Percentiles rank a stretch among this genome's conserved stretches.
Conservation (phyloP, 2,888 invertebrate genomes). For the Eupeodes luniger region DNA sequence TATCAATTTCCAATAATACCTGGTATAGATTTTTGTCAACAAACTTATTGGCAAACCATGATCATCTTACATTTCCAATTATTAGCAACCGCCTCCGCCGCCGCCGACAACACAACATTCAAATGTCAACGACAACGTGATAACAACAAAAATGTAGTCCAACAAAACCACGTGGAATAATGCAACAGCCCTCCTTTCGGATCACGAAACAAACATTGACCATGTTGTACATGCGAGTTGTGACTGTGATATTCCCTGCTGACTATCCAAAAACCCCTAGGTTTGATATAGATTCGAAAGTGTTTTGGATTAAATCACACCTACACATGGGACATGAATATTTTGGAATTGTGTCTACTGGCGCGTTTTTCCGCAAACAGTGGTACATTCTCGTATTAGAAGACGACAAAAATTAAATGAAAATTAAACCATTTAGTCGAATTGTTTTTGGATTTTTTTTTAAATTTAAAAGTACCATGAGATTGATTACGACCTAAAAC, state of each 20-base stretch:
- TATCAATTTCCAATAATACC: constrained; percentile 9
- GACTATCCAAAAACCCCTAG: constrained; percentile 40
- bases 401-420: no score
- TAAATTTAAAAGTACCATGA: no score
- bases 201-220: constrained; percentile 24
- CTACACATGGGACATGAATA: constrained; percentile 35
- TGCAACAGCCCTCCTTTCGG: constrained; percentile 7
- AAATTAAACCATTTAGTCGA: no score
- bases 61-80: constrained; percentile 73
- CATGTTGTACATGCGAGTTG: constrained; percentile 40
- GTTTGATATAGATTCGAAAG: constrained; percentile 29
- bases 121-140: constrained; percentile 29
- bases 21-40: constrained; percentile 18
- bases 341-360: background rate
- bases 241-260: constrained; percentile 60
- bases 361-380: no score
- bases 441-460: no score
- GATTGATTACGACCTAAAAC: no score
- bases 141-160: constrained; percentile 46
- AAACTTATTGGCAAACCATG: constrained; percentile 18
- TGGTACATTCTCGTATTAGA: no score
- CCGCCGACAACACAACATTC: constrained; percentile 1
- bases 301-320: constrained; percentile 66
- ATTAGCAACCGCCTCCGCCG: constrained; percentile 34
- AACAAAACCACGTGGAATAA: constrained; percentile 60